A percentile compares a stretch with the other conserved stretches of the same genome.
These are phyloP conservation scores for Hypanus sabinus DNA, from an alignment of 2,113 vertebrate genomes.

Conservation along the genomic window DNA sequence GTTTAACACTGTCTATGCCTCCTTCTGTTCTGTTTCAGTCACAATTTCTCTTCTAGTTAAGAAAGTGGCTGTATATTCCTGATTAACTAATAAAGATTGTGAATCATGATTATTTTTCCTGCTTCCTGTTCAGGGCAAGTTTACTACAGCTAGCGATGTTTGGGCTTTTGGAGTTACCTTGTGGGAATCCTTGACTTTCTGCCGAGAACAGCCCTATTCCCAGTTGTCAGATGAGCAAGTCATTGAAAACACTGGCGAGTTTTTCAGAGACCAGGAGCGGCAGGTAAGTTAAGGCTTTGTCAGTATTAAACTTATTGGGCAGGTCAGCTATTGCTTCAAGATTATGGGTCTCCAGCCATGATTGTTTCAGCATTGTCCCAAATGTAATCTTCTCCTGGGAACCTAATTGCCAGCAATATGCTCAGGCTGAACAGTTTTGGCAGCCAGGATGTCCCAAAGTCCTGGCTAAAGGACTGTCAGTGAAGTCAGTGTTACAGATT, in stretches of 20 bases:
- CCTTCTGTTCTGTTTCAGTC: not conserved
- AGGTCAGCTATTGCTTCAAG: too few relatives aligned
- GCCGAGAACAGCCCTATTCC: conserved; percentile 84
- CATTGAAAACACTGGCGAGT: conserved; percentile 94
- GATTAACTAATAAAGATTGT: not conserved
- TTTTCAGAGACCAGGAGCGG: conserved; percentile 85
- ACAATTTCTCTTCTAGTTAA: not conserved
- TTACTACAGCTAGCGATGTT: conserved; percentile 90
- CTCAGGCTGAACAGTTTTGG: too few relatives aligned
- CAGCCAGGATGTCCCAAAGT: too few relatives aligned
- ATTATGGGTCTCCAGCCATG: too few relatives aligned
- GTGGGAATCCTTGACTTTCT: conserved; percentile 90
- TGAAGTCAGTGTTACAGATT: too few relatives aligned
- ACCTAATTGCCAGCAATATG: too few relatives aligned
- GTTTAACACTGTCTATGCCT: not conserved
- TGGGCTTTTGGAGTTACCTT: conserved; percentile 91
- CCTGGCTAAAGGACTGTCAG: too few relatives aligned
- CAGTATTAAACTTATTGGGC: not conserved
- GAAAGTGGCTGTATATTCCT: not conserved
- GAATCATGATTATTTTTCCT: not conserved
- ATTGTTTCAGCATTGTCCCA: too few relatives aligned
- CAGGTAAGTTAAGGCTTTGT: conserved; percentile 61
- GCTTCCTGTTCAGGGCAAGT: conserved; percentile 73
- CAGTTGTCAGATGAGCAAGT: conserved; percentile 90
- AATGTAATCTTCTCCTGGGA: too few relatives aligned